Base-by-base conservation (phyloP, 1,140 invertebrate genomes). In the Rhynchophorus ferrugineus region DNA sequence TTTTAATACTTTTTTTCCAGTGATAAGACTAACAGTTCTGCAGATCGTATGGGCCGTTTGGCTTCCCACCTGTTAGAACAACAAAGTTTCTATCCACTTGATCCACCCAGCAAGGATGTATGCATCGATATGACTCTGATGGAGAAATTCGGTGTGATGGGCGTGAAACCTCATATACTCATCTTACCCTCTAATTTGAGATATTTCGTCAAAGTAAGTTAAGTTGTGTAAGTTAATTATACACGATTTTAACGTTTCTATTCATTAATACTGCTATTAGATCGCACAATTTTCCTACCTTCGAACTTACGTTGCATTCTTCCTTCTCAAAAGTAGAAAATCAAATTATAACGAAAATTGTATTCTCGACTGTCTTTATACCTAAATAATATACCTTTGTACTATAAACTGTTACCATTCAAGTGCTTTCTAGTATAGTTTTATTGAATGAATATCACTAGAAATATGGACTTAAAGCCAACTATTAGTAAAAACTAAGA, bases 131-230 rank as follows among this genome's bases (percentile, higher is more conserved):
- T 78, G 11, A 73, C 77, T 43, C 69, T 86, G 35, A 85, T 83
- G 71, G 78, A 83, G 33, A 75, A 79, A 55, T 76, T 82, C 66
- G 79, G 78, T 8, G 75, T 78, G 45, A 73, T 91, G 48, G 71
- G 82, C 9, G 68, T 74, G 41, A 80, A 80, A 39, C 91, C 91
- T 1, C 89, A 95, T 65, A 57, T 96, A 6, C 69, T 96, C 1
- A 70, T 96, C 36, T 64, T 91, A 55, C 91, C 91, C 2, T 93
- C 91, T 7, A 83, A 89, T 65, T 80, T 94, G 46, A 77, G 82
- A 67, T 79, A 84, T 65, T 95, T 93, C 69, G 77, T 86, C 36
- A 90, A 87, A 76, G 85, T 84, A 69, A 66, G 24, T 43, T 16
- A 18, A 14, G 14, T 7, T 14, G 14, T 16, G 6, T 13, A 2